Percentiles rank a stretch among this genome's conserved stretches.
phyloP scores from a whole-genome alignment of 2,113 vertebrate genomes.

The Cathartes aura region DNA sequence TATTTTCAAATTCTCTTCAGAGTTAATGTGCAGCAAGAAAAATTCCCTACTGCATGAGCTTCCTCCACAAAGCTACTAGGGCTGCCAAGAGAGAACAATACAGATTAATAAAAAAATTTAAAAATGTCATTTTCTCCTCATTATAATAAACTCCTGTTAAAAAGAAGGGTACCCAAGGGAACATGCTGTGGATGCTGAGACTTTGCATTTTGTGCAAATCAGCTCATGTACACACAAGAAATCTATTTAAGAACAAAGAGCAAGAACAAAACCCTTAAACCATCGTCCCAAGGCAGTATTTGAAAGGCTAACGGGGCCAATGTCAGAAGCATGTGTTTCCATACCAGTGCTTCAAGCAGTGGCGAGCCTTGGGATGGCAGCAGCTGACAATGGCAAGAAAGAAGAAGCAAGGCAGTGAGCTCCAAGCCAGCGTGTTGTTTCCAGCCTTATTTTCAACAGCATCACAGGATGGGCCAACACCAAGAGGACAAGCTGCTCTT shows the following conservation, averaged over 20 bases:
- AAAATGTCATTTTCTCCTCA: neutral
- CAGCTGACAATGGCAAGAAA: neutral
- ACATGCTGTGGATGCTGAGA: neutral
- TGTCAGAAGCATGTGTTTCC: neutral
- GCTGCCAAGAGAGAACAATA: neutral
- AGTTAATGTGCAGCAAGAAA: neutral
- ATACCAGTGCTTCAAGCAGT: neutral
- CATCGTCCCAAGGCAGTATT: neutral
- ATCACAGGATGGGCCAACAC: neutral
- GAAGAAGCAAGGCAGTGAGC: neutral
- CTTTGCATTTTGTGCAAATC: neutral
- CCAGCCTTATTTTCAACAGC: neutral
- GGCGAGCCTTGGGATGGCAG: neutral
- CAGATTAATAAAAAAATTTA: neutral
- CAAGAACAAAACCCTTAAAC: neutral
- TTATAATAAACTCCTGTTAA: neutral
- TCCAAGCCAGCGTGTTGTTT: neutral
- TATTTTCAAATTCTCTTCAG: neutral
- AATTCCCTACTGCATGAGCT: neutral
- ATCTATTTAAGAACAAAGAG: slow-evolving; percentile 36
- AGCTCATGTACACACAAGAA: neutral
- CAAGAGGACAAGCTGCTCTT: neutral
- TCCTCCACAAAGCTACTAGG: neutral
- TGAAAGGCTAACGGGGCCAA: neutral
- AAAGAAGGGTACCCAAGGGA: neutral